phyloP scores from a whole-genome alignment of 2,797 vertebrate genomes.

The Petrocephalus schoutedeni region DNA sequence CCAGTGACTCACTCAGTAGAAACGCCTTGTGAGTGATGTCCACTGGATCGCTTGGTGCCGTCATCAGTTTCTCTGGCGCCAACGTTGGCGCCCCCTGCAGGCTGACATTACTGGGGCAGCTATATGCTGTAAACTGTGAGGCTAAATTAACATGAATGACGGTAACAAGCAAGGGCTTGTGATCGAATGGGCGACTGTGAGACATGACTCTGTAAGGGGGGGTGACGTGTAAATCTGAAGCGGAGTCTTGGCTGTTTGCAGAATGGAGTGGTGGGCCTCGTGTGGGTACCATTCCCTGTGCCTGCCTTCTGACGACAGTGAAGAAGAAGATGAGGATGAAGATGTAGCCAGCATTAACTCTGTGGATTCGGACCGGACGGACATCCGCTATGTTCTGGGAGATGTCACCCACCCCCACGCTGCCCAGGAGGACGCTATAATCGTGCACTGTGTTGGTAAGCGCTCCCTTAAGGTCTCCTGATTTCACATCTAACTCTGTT shows the following conservation, averaged over 20 bases:
- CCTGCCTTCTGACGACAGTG: constrained; percentile 68
- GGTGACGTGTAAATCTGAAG: neutral
- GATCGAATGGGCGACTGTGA: neutral
- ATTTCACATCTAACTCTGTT: neutral
- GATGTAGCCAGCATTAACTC: constrained; percentile 48
- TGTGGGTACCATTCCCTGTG: constrained; percentile 72
- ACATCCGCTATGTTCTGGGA: constrained; percentile 76
- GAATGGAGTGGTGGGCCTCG: constrained; percentile 84
- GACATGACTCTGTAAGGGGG: no score
- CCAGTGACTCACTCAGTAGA: neutral
- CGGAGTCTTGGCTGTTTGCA: constrained; percentile 42
- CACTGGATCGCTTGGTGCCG: neutral
- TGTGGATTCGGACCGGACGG: constrained; percentile 52
- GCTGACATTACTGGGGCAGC: neutral
- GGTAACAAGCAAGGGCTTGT: neutral
- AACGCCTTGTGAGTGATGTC: neutral
- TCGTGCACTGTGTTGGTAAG: constrained; percentile 86
- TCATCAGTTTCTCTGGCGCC: neutral
- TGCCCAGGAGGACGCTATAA: constrained; percentile 67
- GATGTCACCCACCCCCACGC: constrained; percentile 82
- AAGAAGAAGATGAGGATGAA: constrained; percentile 46
- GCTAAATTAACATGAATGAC: neutral
- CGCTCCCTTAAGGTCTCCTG: neutral
- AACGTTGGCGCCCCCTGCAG: neutral
- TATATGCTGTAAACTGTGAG: neutral